Base-by-base conservation (phyloP, 2,797 vertebrate genomes). In the Pygocentrus nattereri region DNA sequence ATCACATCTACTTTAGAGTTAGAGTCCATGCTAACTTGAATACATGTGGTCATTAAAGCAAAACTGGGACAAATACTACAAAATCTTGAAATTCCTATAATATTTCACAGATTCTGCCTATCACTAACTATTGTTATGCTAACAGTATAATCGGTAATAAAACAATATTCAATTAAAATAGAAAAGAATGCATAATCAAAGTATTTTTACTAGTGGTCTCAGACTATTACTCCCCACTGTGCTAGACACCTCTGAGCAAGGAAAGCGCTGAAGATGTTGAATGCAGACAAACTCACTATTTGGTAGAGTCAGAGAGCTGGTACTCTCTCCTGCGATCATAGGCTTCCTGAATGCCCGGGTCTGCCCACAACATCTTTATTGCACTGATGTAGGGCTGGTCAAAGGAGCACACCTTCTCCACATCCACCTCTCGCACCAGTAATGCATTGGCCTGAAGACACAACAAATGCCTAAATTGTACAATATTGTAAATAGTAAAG, bases 251-350 rank as follows among this genome's bases (percentile, higher is more conserved):
- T 10, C 58, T 10, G 21, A 31, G 31, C 59, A 3, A 41, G 25
- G 27, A 30, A 59, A 67, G 34, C 3, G 19, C 61, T 52, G 61
- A 79, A 50, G 52, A 34, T 68, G n/a, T 41, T 74, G 27, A 50
- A 23, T 19, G 44, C 23, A 23, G 18, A 30, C 16, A 82, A 21
- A 78, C 98, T 90, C 93, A 99, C 98, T 99, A 99, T 95, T 99
- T 99, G 91, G 98, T 97, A 0, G 98, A 99, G 92, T 99, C 98
- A 0, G 98, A 99, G 80, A 99, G 97, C 90, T 99, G 98, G 91
- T 98, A 99, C 89, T 99, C 98, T 88, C 98, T 93, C 92, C 98
- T 94, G 78, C 98, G 96, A 93, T 99, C 98, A 0, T 99, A 99
- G 86, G 97, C 95, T 90, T 99, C 98, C 92, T 97, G 98, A 91